These are phyloP conservation scores for Drosophila setosimentum DNA, from an alignment of 2,888 invertebrate species.

Conservation along the genomic window DNA sequence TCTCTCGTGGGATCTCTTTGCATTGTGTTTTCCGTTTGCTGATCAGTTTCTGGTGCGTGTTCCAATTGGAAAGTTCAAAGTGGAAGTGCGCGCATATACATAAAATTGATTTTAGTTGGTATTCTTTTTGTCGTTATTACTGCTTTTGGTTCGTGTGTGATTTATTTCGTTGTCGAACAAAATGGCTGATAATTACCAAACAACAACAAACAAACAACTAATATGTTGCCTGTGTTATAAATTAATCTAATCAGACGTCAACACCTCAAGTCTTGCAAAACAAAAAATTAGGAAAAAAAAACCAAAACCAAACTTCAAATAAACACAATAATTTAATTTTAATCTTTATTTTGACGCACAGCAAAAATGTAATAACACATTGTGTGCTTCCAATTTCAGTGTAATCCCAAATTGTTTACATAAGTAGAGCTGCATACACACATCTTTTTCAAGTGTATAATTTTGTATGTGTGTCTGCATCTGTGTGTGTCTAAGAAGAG, in stretches of 20 bases:
- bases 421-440: constrained; percentile 14
- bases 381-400: constrained; percentile 45
- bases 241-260: constrained; percentile 69
- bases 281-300: constrained; percentile 11
- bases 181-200: constrained; percentile 59
- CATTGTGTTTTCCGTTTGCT: constrained; percentile 25
- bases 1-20: constrained; percentile 13
- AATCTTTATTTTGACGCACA: constrained; percentile 54
- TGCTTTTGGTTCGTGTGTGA: constrained; percentile 43
- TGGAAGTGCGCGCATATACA: constrained; percentile 54
- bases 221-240: constrained; percentile 42
- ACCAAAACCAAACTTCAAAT: constrained; percentile 14
- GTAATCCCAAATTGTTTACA: constrained; percentile 54
- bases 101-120: constrained; percentile 39
- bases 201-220: constrained; percentile 38
- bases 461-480: background rate
- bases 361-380: constrained; percentile 34
- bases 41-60: constrained; percentile 60
- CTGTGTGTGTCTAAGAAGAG: constrained; percentile 11
- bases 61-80: constrained; percentile 69
- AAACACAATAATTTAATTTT: constrained; percentile 56
- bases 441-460: constrained; percentile 16
- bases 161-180: constrained; percentile 66
- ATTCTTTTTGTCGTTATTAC: constrained; percentile 26
- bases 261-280: constrained; percentile 54